A percentile compares a stretch with the other conserved stretches of the same genome.
These are phyloP conservation scores for Linnaemya vulpina DNA, from an alignment of 2,888 invertebrate species.

Conservation along the genomic window DNA sequence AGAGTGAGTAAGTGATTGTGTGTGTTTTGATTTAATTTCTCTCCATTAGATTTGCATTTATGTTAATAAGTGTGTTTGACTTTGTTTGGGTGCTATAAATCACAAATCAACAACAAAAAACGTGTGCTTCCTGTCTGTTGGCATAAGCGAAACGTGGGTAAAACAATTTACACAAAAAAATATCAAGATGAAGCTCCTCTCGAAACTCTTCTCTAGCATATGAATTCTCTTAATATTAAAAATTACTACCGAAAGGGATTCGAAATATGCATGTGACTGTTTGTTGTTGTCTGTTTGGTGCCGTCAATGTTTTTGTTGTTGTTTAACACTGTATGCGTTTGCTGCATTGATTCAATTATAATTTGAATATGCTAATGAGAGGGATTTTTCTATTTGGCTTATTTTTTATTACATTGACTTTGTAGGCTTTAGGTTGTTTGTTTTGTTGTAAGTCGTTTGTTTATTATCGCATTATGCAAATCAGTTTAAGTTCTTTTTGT, in stretches of 20 bases:
- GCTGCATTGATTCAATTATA: conserved; percentile 52
- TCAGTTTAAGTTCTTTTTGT: conserved; percentile 69
- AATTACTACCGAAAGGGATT: conserved; percentile 66
- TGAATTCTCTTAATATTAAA: conserved; percentile 51
- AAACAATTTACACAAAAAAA: conserved; percentile 12
- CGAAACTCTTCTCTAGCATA: conserved; percentile 15
- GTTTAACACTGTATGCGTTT: conserved; percentile 33
- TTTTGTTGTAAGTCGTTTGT: conserved; percentile 68
- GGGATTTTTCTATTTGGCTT: conserved; percentile 45
- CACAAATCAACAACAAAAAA: conserved; percentile 71
- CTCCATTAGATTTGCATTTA: conserved; percentile 72
- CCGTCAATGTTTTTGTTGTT: conserved; percentile 30
- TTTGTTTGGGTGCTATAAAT: conserved; percentile 72
- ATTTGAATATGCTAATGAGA: conserved; percentile 70
- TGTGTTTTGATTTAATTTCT: conserved; percentile 76
- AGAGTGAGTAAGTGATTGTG: neutral
- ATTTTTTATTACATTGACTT: conserved; percentile 65
- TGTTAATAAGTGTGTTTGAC: conserved; percentile 76
- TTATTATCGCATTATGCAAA: conserved; percentile 77
- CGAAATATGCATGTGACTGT: conserved; percentile 32
- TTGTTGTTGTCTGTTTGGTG: conserved; percentile 32
- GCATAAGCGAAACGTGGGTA: conserved; percentile 34
- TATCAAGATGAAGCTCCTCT: conserved; percentile 26
- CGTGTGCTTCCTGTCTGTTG: conserved; percentile 81
- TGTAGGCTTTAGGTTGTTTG: conserved; percentile 73